Percentiles rank a stretch among this genome's conserved stretches.
Evolutionary conservation across 1,140 invertebrate species (phyloP).

Genomic region (Cotesia typhae): DNA sequence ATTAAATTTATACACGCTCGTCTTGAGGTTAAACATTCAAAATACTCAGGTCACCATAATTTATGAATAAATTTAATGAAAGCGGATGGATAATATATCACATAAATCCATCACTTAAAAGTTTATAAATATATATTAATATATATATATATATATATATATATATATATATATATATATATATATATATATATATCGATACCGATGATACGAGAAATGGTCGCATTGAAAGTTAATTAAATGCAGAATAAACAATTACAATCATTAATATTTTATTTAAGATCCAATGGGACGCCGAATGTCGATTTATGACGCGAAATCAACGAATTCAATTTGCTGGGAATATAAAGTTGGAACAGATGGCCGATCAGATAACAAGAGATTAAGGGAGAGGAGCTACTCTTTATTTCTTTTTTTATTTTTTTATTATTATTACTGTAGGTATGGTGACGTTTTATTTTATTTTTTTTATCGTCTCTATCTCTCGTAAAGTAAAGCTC

Average conservation of each 20-base stretch:
- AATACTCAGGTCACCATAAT: too few relatives aligned
- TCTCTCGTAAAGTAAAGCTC: background rate
- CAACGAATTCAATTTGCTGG: constrained; percentile 37
- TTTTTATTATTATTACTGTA: background rate
- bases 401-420: constrained; percentile 3
- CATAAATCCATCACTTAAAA: too few relatives aligned
- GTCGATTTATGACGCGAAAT: constrained; percentile 37
- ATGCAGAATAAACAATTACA: constrained; percentile 20
- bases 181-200: background rate
- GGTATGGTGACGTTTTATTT: constrained; percentile 14
- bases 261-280: constrained; percentile 36
- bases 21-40: too few relatives aligned
- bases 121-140: too few relatives aligned
- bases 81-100: too few relatives aligned
- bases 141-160: constrained; percentile 12
- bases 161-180: background rate
- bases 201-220: too few relatives aligned
- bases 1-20: too few relatives aligned
- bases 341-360: constrained; percentile 58
- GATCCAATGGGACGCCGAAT: background rate
- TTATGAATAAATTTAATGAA: too few relatives aligned
- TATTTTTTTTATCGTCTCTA: constrained; percentile 15
- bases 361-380: constrained; percentile 66
- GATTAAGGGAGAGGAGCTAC: constrained; percentile 59
- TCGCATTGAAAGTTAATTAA: constrained; percentile 16